These are phyloP conservation scores for Metacarcinus magister DNA, from an alignment of 2,888 invertebrate species.

Conservation along the genomic window DNA sequence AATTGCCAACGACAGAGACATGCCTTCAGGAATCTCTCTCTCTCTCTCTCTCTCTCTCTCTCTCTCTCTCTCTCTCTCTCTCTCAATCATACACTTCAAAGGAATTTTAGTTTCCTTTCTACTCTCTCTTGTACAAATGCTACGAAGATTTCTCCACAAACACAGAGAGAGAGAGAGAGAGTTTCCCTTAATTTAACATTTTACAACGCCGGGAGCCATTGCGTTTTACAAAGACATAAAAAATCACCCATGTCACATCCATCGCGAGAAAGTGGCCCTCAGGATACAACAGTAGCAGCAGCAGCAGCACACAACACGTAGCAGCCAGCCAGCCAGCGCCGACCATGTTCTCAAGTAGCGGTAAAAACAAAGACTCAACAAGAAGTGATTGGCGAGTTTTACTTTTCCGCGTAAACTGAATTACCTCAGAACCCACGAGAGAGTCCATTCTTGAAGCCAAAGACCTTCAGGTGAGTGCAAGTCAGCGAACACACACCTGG, in stretches of 20 bases:
- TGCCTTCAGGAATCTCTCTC: background rate
- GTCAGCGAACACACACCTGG: background rate
- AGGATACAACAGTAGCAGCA: background rate
- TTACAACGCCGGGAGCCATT: background rate
- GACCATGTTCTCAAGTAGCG: background rate
- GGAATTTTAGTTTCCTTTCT: background rate
- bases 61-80: constrained; percentile 26
- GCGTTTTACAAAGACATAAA: background rate
- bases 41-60: constrained; percentile 19
- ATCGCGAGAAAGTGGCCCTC: background rate
- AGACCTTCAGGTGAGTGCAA: background rate
- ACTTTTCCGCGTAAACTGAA: constrained; percentile 5
- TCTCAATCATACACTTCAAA: background rate
- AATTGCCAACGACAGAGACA: background rate
- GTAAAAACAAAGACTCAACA: background rate
- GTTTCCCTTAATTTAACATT: background rate
- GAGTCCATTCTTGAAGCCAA: background rate
- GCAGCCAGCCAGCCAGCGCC: no score
- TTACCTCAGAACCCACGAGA: background rate
- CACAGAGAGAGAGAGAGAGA: background rate
- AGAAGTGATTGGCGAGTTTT: background rate
- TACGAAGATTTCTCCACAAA: background rate
- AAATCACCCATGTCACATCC: background rate
- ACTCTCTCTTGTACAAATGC: constrained; percentile 14
- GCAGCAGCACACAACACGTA: background rate